These are phyloP conservation scores for Pheosia tremula DNA, from an alignment of 2,888 invertebrate species.

Conservation along the genomic window DNA sequence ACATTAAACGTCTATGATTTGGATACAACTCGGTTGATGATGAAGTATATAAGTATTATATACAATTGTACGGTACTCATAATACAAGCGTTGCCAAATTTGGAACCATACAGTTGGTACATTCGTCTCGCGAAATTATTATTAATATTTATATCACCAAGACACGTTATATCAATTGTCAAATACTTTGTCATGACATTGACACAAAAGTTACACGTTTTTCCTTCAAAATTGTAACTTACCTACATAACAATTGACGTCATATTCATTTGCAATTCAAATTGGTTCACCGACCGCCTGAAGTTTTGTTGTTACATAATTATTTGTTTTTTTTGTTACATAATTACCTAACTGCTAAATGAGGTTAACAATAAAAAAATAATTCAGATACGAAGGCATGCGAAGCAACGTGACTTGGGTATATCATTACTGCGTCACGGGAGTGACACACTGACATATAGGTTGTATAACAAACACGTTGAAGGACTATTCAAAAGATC, in stretches of 20 bases:
- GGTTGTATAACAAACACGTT: not conserved
- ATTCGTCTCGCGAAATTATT: too few relatives aligned
- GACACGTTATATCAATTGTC: too few relatives aligned
- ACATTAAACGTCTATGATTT: too few relatives aligned
- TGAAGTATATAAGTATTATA: too few relatives aligned
- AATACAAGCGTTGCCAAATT: too few relatives aligned
- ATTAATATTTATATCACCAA: too few relatives aligned
- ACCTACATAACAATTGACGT: not conserved
- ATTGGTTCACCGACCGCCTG: not conserved
- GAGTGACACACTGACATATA: conserved; percentile 9
- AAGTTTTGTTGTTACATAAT: not conserved
- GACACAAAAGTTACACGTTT: not conserved
- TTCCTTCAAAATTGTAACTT: too few relatives aligned
- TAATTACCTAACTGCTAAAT: not conserved
- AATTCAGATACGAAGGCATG: conserved; percentile 10
- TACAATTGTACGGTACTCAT: too few relatives aligned
- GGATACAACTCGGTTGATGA: too few relatives aligned
- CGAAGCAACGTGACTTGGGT: conserved; percentile 14
- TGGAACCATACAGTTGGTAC: too few relatives aligned
- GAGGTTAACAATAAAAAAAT: conserved; percentile 6
- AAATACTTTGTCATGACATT: not conserved
- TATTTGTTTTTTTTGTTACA: not conserved
- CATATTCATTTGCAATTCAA: not conserved
- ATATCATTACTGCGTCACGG: conserved; percentile 14
- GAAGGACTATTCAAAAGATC: too few relatives aligned